A percentile compares a stretch with the other conserved stretches of the same genome.
phyloP scores from a whole-genome alignment of 2,888 invertebrate genomes.

The Drosophila neoperkinsi region DNA sequence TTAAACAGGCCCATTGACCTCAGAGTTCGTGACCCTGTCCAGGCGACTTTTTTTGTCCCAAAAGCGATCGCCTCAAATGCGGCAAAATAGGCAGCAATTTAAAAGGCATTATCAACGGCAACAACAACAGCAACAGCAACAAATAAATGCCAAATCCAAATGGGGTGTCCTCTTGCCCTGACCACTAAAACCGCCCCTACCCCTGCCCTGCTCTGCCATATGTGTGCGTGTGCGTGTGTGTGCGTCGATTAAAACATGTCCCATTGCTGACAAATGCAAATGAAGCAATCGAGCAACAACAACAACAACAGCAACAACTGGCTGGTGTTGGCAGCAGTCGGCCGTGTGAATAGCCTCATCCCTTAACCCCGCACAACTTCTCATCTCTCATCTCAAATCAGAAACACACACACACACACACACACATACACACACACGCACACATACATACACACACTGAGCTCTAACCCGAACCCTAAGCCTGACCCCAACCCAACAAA shows the following conservation, averaged over 20 bases:
- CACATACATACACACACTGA: not conserved
- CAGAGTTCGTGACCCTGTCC: conserved; percentile 15
- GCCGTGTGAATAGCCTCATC: conserved; percentile 51
- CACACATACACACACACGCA: not conserved
- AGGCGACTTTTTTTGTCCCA: conserved; percentile 55
- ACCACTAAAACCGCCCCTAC: conserved; percentile 27
- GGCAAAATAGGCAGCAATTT: conserved; percentile 72
- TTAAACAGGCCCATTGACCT: conserved; percentile 49
- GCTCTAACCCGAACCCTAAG: conserved; percentile 11
- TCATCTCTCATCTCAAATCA: not conserved
- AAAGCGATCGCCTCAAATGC: conserved; percentile 72
- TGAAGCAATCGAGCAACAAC: conserved; percentile 59
- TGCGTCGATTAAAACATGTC: conserved; percentile 64
- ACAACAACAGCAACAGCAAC: conserved; percentile 13
- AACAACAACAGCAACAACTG: conserved; percentile 35
- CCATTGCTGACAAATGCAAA: conserved; percentile 63
- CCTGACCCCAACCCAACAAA: conserved; percentile 18
- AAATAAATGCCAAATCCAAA: conserved; percentile 9
- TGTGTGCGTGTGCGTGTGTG: conserved; percentile 2
- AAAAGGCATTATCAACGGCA: conserved; percentile 59
- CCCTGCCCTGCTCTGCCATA: conserved; percentile 1
- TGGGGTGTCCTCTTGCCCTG: conserved; percentile 30
- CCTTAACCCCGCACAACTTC: conserved; percentile 30
- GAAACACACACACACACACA: conserved; percentile 13
- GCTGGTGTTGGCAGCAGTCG: conserved; percentile 36